Percentiles rank a stretch among this genome's conserved stretches.
Conservation (phyloP, 2,113 vertebrate species). For the Otis tarda region DNA sequence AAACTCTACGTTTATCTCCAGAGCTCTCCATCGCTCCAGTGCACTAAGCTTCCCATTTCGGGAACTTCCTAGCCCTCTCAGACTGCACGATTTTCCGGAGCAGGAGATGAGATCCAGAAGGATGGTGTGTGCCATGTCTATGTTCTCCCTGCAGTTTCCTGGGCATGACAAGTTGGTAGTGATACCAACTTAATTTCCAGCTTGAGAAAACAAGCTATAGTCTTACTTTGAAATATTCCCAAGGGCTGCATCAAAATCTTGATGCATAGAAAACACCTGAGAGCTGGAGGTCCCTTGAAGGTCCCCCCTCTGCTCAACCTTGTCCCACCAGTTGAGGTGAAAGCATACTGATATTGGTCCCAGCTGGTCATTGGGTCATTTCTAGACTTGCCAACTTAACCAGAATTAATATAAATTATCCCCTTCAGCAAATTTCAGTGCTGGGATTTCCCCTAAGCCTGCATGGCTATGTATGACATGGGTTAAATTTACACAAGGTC, state of each 20-base stretch:
- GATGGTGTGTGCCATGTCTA: accelerated
- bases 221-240: not conserved
- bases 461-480: not conserved
- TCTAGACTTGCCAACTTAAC: not conserved
- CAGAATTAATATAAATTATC: not conserved
- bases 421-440: not conserved
- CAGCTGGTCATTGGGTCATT: not conserved
- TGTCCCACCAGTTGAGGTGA: not conserved
- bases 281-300: not conserved
- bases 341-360: not conserved
- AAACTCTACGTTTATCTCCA: not conserved
- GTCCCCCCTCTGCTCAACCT: not conserved
- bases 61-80: not conserved
- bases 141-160: not conserved
- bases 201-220: not conserved
- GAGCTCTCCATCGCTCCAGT: not conserved
- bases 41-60: not conserved
- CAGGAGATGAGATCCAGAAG: not conserved
- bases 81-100: not conserved
- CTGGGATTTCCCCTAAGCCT: not conserved
- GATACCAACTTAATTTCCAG: not conserved
- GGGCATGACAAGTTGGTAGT: not conserved
- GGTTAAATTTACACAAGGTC: not conserved
- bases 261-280: not conserved
- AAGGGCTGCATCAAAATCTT: not conserved